Conservation (phyloP, 2,888 invertebrate genomes). For the Dryomyza anilis region DNA sequence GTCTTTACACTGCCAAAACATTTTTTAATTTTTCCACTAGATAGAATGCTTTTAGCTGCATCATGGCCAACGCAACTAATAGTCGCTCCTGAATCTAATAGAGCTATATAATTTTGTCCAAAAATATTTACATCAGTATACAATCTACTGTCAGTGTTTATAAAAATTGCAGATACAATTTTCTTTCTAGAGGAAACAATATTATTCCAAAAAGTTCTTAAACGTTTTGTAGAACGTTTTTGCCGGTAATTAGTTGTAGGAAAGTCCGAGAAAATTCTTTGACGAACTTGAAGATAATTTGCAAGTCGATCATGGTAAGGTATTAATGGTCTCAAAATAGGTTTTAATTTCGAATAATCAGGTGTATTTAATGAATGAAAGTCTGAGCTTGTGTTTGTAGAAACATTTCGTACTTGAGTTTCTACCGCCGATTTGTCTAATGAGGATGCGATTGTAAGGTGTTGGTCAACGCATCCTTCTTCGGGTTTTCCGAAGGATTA, state of each 20-base stretch:
- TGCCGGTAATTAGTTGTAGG: background rate
- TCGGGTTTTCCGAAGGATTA: background rate
- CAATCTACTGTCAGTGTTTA: background rate
- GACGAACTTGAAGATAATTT: background rate
- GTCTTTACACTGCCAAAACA: background rate
- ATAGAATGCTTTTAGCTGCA: background rate
- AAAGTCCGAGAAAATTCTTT: background rate
- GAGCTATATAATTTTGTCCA: background rate
- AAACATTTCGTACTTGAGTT: background rate
- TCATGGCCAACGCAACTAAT: background rate
- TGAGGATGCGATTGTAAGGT: background rate
- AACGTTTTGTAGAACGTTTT: background rate
- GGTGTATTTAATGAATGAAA: no score
- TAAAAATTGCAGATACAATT: background rate
- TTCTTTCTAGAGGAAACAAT: background rate
- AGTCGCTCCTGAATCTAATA: background rate
- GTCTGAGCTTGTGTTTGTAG: no score
- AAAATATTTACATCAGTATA: background rate
- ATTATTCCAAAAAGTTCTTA: background rate
- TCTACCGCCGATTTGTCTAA: background rate
- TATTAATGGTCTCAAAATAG: background rate
- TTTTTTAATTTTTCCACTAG: background rate
- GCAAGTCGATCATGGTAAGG: background rate
- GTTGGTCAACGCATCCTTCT: background rate
- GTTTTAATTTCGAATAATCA: background rate